Evolutionary conservation across 2,113 vertebrate genomes (phyloP).

Genomic region (Meleagris gallopavo): DNA sequence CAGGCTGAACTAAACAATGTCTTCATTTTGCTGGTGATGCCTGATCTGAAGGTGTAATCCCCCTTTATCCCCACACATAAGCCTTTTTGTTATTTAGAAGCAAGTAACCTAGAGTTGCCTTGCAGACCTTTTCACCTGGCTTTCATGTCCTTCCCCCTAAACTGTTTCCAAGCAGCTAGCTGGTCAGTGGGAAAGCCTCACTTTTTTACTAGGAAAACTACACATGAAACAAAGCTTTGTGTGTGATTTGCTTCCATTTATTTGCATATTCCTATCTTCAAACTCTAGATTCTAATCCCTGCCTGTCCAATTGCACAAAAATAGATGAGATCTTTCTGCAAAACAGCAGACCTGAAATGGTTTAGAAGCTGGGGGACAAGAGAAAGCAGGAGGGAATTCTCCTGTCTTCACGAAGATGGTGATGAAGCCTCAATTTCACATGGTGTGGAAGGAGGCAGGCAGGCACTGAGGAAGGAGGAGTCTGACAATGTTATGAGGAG

Average conservation of each 20-base stretch:
- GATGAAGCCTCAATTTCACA: constrained; percentile 25
- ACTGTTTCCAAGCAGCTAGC: background rate
- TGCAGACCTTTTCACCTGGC: constrained; percentile 49
- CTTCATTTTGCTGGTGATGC: constrained; percentile 35
- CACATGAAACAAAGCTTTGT: background rate
- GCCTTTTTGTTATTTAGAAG: background rate
- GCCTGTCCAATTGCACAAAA: background rate
- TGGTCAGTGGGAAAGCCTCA: background rate
- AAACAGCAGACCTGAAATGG: background rate
- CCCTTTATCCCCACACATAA: constrained; percentile 41
- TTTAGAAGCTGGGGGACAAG: background rate
- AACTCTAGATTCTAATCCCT: background rate
- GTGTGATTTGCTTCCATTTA: background rate
- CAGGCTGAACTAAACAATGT: constrained; percentile 2
- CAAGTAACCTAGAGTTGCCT: constrained; percentile 12
- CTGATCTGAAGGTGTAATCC: constrained; percentile 46
- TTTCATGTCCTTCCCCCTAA: constrained; percentile 14
- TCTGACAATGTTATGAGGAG: constrained; percentile 80
- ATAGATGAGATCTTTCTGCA: background rate
- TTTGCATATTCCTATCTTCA: background rate
- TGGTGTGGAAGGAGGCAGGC: constrained; percentile 50
- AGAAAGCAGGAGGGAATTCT: constrained; percentile 37
- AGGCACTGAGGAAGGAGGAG: constrained; percentile 58
- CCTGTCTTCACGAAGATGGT: constrained; percentile 13
- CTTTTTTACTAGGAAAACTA: background rate